Base-by-base conservation (phyloP, 1,140 invertebrate genomes). In the Andrena cerasifolii region DNA sequence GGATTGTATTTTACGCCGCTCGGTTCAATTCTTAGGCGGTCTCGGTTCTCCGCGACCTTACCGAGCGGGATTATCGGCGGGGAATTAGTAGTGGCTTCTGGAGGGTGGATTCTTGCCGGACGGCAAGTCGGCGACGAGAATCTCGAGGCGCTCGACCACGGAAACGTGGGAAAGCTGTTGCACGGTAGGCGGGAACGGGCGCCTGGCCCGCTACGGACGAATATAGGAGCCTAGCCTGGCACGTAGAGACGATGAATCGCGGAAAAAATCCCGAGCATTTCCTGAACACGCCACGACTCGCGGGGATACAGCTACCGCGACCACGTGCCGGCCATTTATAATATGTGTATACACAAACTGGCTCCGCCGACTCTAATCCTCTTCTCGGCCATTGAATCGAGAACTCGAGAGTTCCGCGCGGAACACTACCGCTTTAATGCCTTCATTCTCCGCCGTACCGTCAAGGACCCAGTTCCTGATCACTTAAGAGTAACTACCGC, bases 231-330 rank as follows among this genome's bases (percentile, higher is more conserved):
- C 18, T 66, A 10, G 36, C 53, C 28, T 36, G 43, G 56, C 45
- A 61, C 43, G 61, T 24, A 47, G 12, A 24, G 71, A 31, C 71
- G 61, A 54, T 51, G 71, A 54, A 74, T 63, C 49, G 49, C 18
- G 40, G 51, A 40, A 54, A 65, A 74, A 33, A 12, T 24, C 3
- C 26, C 1, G 7, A 7, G 26, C 49, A 74, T 74, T 74, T 74
- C 72, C 72, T 66, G 72, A n/a, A 74, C 49, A 74, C 31, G 71
- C 62, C 59, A 73, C 71, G 61, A 65, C 26, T 54, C 33, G 47
- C 33, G 45, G 12, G n/a, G 6, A 18, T 18, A 28, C 21, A 16
- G 14, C 49, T 63, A n/a, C n/a, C 71, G 26, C 47, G 59, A 40
- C 7, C 72, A 54, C 49, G 49, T 66, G 61, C 26, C 14, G n/a